Evolutionary conservation across 2,888 invertebrate genomes (phyloP).

Genomic region (Drosophila greeni): DNA sequence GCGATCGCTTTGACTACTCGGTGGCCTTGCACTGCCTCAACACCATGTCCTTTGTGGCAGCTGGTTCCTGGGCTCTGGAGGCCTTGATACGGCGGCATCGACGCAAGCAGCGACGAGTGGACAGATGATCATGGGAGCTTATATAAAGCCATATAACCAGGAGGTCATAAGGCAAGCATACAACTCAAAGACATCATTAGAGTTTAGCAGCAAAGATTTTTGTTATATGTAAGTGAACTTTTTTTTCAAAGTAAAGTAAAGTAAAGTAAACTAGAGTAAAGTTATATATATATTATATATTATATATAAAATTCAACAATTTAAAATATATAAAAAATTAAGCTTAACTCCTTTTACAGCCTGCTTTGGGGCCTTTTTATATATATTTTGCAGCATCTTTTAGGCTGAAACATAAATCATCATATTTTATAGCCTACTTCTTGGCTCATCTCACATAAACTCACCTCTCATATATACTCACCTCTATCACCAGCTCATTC

Average conservation of each 20-base stretch:
- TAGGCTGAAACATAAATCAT: too few relatives aligned
- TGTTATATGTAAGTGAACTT: conserved; percentile 17
- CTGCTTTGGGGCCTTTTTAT: too few relatives aligned
- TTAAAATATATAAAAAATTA: background rate
- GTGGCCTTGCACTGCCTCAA: conserved; percentile 84
- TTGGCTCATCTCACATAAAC: too few relatives aligned
- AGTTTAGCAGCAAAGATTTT: conserved; percentile 20
- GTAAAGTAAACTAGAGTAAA: background rate
- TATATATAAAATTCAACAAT: background rate
- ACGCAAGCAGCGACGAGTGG: conserved; percentile 18
- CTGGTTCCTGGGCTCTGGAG: conserved; percentile 83
- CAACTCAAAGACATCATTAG: conserved; percentile 25
- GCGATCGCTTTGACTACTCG: conserved; percentile 82
- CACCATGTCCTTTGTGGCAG: conserved; percentile 83
- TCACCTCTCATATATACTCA: too few relatives aligned
- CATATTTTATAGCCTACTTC: too few relatives aligned
- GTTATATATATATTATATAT: background rate
- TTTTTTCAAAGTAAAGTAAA: conserved; percentile 1
- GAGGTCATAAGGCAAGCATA: background rate
- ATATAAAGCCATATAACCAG: background rate
- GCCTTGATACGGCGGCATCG: conserved; percentile 68
- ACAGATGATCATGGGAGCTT: conserved; percentile 1
- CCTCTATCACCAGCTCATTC: too few relatives aligned
- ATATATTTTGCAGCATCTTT: too few relatives aligned
- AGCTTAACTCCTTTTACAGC: background rate